Evolutionary conservation across 2,113 vertebrate species (phyloP).

Genomic region (Clarias magur): DNA sequence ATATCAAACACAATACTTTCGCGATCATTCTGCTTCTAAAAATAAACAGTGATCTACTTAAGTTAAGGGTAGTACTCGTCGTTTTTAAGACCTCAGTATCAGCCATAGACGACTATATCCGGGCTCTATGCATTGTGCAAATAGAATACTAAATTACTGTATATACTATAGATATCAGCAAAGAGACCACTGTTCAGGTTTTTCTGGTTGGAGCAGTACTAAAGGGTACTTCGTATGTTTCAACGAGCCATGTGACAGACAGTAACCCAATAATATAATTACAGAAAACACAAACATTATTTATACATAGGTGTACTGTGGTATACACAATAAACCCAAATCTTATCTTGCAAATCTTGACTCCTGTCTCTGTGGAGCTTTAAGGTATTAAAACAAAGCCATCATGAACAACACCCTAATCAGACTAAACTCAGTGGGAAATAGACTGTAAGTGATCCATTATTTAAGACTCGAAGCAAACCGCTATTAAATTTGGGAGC

Average conservation of each 20-base stretch:
- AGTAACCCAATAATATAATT: neutral
- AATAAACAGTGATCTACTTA: neutral
- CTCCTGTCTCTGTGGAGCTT: conserved; percentile 4
- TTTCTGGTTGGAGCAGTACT: neutral
- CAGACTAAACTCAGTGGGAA: conserved; percentile 56
- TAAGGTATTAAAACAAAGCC: conserved; percentile 32
- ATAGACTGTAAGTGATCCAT: conserved; percentile 60
- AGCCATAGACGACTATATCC: neutral
- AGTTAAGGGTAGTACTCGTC: neutral
- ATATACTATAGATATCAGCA: neutral
- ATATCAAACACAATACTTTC: conserved; percentile 9
- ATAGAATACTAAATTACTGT: neutral
- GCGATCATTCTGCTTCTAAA: neutral
- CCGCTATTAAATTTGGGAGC: conserved; percentile 56
- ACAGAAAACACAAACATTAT: neutral
- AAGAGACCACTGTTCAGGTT: neutral
- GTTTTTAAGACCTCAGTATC: neutral
- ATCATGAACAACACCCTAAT: conserved; percentile 49
- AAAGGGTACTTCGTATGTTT: neutral
- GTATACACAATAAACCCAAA: neutral
- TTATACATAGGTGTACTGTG: neutral
- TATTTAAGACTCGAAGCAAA: conserved; percentile 54
- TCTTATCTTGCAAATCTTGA: neutral
- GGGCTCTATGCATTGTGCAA: neutral
- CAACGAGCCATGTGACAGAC: neutral